Evolutionary conservation across 2,888 invertebrate genomes (phyloP), one percentile per base, ranked within the genome.

Genomic region (Andrena praecox): DNA sequence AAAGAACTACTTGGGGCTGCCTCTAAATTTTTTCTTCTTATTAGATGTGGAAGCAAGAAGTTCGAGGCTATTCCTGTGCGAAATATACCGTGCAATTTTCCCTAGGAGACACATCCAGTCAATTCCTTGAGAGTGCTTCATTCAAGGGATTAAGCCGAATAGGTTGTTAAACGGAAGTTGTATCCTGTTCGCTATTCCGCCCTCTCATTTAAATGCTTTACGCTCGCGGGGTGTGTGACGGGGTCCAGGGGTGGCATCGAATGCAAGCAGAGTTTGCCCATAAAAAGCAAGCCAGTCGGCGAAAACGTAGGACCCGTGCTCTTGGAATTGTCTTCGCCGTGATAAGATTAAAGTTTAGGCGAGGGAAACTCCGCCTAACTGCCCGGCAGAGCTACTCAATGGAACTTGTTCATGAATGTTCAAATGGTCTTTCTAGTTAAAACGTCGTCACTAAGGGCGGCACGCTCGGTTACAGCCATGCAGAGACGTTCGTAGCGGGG

Each of bases 401-500:
- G 78, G 69, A 79, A 85, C 82, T 79, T 72, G 79, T 86, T 87
- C 85, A 59, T 70, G 85, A 77, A 76, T 76, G 88, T 88, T 81
- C 77, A 63, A 79, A 88, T 50, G 84, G 77, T 77, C 84, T 74
- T 81, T 80, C 80, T 69, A 80, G 81, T 88, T 82, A 84, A 88
- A 88, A 87, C 70, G 80, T 86, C 80, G 86, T 85, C 81, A 76
- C 81, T 70, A 70, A 87, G 83, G 85, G 70, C 67, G 85, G 74
- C 77, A 83, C 87, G 89, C 80, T 80, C 85, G 69, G 83, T 87
- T 88, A 78, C 74, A 77, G 54, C 50, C n/a, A 20, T 20, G 20
- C 20, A n/a, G 69, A 63, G 54, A 56, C 69, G 29, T 69, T 50
- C 54, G 75, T 67, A 52, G 60, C 56, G 50, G 74, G 74, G 87